Conservation (phyloP, 2,888 invertebrate species). For the Eurytoma adleriae region DNA sequence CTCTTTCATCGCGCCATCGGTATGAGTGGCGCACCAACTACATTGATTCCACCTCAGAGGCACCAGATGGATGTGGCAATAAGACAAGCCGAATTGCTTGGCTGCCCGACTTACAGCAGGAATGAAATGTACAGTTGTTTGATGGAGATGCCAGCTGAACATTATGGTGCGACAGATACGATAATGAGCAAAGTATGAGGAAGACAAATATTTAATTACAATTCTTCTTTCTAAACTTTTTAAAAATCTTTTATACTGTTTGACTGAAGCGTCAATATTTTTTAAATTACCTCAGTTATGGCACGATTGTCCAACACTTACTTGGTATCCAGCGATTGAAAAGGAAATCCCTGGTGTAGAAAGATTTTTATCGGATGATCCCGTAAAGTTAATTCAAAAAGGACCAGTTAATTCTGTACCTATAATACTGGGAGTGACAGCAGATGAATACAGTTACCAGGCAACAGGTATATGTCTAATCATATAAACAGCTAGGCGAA, state of each 20-base stretch:
- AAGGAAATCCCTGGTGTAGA: constrained; percentile 81
- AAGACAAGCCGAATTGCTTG: constrained; percentile 80
- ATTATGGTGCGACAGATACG: constrained; percentile 21
- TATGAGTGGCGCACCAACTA: constrained; percentile 82
- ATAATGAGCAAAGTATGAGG: constrained; percentile 59
- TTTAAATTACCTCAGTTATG: constrained; percentile 78
- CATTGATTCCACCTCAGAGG: constrained; percentile 77
- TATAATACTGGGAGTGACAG: constrained; percentile 81
- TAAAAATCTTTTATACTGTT: neutral
- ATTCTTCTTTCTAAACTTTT: neutral
- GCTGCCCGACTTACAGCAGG: constrained; percentile 78
- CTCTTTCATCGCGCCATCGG: constrained; percentile 84
- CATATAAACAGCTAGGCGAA: neutral
- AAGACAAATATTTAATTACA: constrained; percentile 11
- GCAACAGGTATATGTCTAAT: constrained; percentile 79
- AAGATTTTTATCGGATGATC: constrained; percentile 81
- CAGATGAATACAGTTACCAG: constrained; percentile 81
- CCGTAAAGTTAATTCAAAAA: constrained; percentile 78
- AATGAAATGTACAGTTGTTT: constrained; percentile 80
- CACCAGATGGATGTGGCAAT: constrained; percentile 80
- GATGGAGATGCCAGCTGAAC: constrained; percentile 74
- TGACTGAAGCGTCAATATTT: accelerated
- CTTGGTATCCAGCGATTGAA: constrained; percentile 83
- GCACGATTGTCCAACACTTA: constrained; percentile 76
- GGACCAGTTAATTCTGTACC: constrained; percentile 81